These are phyloP conservation scores for Anastatus disparis DNA, from an alignment of 1,140 invertebrate species.

Conservation along the genomic window DNA sequence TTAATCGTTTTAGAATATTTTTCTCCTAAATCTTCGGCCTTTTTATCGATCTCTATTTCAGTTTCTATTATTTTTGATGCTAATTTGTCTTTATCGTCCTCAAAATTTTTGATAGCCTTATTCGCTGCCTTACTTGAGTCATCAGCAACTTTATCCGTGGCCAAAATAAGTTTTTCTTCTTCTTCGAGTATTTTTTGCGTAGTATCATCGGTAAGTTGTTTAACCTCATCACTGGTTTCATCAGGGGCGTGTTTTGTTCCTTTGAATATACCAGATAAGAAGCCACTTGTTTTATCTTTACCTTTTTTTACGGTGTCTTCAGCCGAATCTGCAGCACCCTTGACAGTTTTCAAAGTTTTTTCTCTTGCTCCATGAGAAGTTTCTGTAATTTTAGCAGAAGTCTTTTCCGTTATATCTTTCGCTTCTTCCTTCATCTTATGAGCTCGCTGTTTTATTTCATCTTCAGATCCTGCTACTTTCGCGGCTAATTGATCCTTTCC, in stretches of 20 bases:
- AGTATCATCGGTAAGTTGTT: slow-evolving; percentile 47
- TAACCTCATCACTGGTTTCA: slow-evolving; percentile 42
- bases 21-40: neutral
- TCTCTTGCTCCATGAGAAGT: neutral
- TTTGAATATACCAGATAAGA: slow-evolving; percentile 53
- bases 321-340: slow-evolving; percentile 38
- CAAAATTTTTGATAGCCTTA: neutral
- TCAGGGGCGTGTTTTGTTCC: slow-evolving; percentile 46
- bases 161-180: neutral
- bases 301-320: slow-evolving; percentile 39
- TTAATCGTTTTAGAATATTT: neutral
- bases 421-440: slow-evolving; percentile 32
- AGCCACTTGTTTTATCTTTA: slow-evolving; percentile 51
- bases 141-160: neutral
- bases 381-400: neutral
- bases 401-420: neutral
- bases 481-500: neutral
- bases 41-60: neutral
- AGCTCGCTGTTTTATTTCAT: neutral
- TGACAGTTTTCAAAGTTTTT: neutral
- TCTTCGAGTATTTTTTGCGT: slow-evolving; percentile 44
- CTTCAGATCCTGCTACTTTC: neutral
- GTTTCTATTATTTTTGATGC: no score
- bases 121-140: no score
- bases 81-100: no score